Evolutionary conservation across 2,797 vertebrate genomes (phyloP).

Genomic region (Taenioides sp.): DNA sequence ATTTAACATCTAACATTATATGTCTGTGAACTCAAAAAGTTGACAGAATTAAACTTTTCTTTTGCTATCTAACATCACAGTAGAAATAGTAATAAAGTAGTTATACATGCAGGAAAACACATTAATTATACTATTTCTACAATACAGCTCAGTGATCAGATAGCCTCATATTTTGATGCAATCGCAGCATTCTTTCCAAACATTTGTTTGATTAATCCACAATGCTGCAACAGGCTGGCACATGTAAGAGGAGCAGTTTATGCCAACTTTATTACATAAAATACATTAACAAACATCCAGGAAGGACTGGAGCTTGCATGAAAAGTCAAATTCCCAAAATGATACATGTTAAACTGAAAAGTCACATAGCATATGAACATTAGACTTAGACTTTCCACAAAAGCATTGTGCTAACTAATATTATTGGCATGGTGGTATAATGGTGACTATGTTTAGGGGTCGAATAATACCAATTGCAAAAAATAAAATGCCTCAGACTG

Average conservation of each 20-base stretch:
- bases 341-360: background rate
- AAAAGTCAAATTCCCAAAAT: background rate
- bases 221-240: slow-evolving; percentile 4
- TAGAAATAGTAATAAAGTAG: background rate
- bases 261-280: background rate
- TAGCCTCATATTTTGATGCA: background rate
- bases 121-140: background rate
- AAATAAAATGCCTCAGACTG: background rate
- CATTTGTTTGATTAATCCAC: background rate
- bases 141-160: background rate
- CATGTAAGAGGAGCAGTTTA: background rate
- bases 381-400: no score
- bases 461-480: background rate
- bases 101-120: background rate
- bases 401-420: no score
- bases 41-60: no score
- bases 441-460: no score
- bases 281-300: slow-evolving; percentile 12
- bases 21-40: no score
- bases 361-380: no score
- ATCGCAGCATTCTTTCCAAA: background rate
- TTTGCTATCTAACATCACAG: background rate
- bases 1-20: background rate
- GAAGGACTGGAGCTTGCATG: background rate
- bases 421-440: no score